Evolutionary conservation across 1,140 invertebrate genomes (phyloP), one percentile per base, ranked within the genome.

Genomic region (Anastatus disparis): DNA sequence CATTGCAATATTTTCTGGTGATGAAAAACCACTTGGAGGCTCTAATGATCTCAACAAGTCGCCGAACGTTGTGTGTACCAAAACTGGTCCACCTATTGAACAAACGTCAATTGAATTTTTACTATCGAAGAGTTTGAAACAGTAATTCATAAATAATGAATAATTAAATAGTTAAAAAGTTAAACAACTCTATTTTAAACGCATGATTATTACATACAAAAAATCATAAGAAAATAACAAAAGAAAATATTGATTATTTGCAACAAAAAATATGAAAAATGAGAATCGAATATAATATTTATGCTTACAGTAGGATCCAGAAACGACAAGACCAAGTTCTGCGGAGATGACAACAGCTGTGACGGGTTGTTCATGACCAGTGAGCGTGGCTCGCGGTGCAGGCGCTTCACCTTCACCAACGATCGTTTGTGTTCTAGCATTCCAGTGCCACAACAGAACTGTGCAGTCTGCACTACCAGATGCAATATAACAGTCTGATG

Each of bases 371-470:
- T 99, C 95, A 84, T 99, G 98, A 1, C 98, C 98, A 0, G 97
- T 99, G 0, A 99, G 87, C 2, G 97, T 98, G 2, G 97, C 96
- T 71, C 97, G 89, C 1, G 98, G 98, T 29, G 96, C 96, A 1
- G 97, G 97, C 52, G 93, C 89, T 79, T 99, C 94, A 13, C 94
- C 94, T 83, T 99, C 97, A 4, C 97, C 97, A 40, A 99, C 95
- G 77, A 99, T 97, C 53, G 94, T 95, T 82, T 97, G 96, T 46
- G 95, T 95, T 53, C 97, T 89, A 0, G 96, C 96, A 80, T 95
- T 99, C 96, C 98, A 99, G 78, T 99, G 97, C 98, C 98, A 99
- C 4, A 99, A 86, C 50, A 99, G 88, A 8, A 99, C 95, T 0
- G 97, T 99, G 83, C 97, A 99, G 85, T 99, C 98, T 10, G 97